These are phyloP conservation scores for Emydocephalus ijimae DNA, from an alignment of 2,113 vertebrate species.

Conservation along the genomic window DNA sequence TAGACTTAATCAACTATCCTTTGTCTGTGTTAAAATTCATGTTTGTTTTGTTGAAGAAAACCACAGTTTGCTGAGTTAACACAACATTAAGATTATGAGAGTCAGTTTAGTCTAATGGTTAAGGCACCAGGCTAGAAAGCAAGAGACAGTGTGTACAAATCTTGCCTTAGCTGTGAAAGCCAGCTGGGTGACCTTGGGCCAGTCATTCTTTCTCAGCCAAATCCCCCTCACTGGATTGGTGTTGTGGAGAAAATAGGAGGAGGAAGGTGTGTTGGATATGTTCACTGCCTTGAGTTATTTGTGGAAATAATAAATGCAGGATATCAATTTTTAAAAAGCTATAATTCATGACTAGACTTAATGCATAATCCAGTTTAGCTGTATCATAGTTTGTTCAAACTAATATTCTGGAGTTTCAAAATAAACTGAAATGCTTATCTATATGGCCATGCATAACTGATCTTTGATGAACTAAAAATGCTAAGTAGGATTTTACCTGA, in stretches of 20 bases:
- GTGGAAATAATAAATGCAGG: neutral
- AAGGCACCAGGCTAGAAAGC: neutral
- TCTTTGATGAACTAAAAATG: neutral
- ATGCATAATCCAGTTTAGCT: neutral
- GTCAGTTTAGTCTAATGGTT: neutral
- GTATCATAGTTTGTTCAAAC: neutral
- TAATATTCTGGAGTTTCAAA: neutral
- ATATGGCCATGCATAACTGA: neutral
- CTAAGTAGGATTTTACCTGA: neutral
- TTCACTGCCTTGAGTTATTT: neutral
- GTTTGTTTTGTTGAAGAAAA: neutral
- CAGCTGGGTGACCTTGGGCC: neutral
- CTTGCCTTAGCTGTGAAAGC: neutral
- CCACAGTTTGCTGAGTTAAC: neutral
- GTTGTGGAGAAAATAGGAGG: neutral
- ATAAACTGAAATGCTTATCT: neutral
- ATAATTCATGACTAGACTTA: neutral
- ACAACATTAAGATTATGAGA: neutral
- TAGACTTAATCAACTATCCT: neutral
- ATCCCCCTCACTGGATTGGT: neutral
- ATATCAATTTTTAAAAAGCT: neutral
- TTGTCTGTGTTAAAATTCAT: neutral
- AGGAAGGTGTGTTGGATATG: neutral
- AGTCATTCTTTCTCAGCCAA: neutral
- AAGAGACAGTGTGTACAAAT: neutral